Percentiles rank a stretch among this genome's conserved stretches.
These are phyloP conservation scores for Gymnosoma rotundatum DNA, from an alignment of 2,888 invertebrate species.

Conservation along the genomic window DNA sequence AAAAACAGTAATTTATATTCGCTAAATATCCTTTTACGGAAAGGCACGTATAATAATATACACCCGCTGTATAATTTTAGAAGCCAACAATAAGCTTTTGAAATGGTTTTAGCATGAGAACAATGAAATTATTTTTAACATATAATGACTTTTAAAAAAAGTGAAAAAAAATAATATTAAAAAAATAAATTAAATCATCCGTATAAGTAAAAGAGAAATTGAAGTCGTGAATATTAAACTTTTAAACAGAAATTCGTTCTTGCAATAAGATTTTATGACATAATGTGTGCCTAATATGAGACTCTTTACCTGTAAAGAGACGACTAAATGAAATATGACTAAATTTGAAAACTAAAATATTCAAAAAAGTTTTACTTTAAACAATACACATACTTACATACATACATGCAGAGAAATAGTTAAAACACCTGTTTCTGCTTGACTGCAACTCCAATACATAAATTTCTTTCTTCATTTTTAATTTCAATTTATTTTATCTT, in stretches of 20 bases:
- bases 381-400: too few relatives aligned
- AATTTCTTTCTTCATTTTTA: constrained; percentile 3
- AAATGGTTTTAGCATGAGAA: constrained; percentile 1
- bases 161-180: not conserved
- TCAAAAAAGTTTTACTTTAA: too few relatives aligned
- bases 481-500: constrained; percentile 8
- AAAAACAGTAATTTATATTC: constrained; percentile 2
- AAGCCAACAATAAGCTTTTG: not conserved
- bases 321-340: too few relatives aligned
- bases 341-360: too few relatives aligned
- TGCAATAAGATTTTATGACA: not conserved
- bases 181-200: constrained; percentile 2
- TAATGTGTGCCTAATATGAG: too few relatives aligned
- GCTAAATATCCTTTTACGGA: constrained; percentile 40
- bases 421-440: not conserved
- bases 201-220: constrained; percentile 16
- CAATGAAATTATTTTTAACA: constrained; percentile 2
- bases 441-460: not conserved
- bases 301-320: too few relatives aligned
- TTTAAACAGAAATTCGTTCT: not conserved
- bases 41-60: constrained; percentile 21
- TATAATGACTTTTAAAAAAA: not conserved
- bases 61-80: not conserved
- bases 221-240: not conserved
- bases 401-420: not conserved